phyloP scores from a whole-genome alignment of 2,113 vertebrate species.

The Megaceryle maxima region DNA sequence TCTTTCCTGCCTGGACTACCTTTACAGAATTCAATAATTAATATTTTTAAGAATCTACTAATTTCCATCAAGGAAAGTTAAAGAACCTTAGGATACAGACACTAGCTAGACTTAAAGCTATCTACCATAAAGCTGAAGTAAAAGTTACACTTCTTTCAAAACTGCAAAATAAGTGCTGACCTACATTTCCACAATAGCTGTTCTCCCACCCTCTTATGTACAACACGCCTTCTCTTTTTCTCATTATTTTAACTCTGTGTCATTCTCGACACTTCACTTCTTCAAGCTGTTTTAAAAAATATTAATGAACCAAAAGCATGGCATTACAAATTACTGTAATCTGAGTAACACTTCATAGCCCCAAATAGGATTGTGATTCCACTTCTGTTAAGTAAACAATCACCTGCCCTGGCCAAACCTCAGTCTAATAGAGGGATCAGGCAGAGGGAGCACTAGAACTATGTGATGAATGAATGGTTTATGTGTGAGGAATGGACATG shows the following conservation, averaged over 20 bases:
- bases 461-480: not conserved
- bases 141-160: not conserved
- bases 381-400: not conserved
- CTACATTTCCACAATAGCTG: not conserved
- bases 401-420: not conserved
- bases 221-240: not conserved
- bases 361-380: not conserved
- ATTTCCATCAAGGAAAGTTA: not conserved
- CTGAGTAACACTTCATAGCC: not conserved
- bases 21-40: slow-evolving; percentile 15
- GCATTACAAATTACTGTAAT: not conserved
- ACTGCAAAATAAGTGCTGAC: not conserved
- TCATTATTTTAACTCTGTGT: not conserved
- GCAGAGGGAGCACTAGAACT: not conserved
- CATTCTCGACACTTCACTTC: not conserved
- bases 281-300: not conserved
- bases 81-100: not conserved
- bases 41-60: not conserved
- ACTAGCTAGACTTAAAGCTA: not conserved
- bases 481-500: not conserved
- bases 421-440: not conserved
- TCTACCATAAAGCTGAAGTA: not conserved
- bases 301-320: not conserved
- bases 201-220: not conserved
- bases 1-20: not conserved